A percentile compares a stretch with the other conserved stretches of the same genome.
Evolutionary conservation across 2,888 invertebrate species (phyloP).

Genomic region (Girardia tigrina): DNA sequence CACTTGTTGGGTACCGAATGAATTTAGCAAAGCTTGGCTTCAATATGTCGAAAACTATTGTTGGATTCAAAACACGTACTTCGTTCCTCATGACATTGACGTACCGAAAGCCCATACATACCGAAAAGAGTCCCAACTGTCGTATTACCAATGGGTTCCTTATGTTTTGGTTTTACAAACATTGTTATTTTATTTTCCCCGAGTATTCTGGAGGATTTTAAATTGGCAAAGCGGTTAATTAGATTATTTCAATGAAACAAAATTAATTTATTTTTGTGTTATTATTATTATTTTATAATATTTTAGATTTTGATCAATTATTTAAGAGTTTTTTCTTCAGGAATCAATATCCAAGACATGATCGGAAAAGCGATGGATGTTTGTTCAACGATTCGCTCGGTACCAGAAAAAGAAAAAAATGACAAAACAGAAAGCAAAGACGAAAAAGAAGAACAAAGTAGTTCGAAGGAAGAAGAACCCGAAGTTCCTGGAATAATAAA

Average conservation of each 20-base stretch:
- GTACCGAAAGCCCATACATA: constrained; percentile 13
- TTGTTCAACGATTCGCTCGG: background rate
- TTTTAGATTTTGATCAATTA: background rate
- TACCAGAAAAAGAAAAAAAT: background rate
- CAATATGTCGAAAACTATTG: constrained; percentile 37
- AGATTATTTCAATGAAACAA: background rate
- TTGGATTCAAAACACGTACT: constrained; percentile 38
- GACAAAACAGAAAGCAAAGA: background rate
- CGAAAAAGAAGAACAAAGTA: background rate
- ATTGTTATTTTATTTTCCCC: constrained; percentile 35
- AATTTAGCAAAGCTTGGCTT: constrained; percentile 34
- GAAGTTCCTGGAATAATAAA: background rate
- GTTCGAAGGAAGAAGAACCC: background rate
- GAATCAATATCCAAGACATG: constrained; percentile 30
- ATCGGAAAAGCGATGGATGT: constrained; percentile 27
- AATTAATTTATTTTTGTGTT: background rate
- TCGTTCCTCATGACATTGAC: constrained; percentile 34
- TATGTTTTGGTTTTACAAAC: constrained; percentile 36
- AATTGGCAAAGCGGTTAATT: constrained; percentile 35
- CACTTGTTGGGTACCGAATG: constrained; percentile 35
- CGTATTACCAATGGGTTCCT: constrained; percentile 38
- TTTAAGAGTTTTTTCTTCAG: constrained; percentile 9
- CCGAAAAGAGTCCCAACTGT: constrained; percentile 25
- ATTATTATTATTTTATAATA: background rate
- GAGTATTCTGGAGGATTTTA: constrained; percentile 33